Percentiles rank a stretch among this genome's conserved stretches.
Evolutionary conservation across 2,888 invertebrate genomes (phyloP).

Genomic region (Sinelater perroti): DNA sequence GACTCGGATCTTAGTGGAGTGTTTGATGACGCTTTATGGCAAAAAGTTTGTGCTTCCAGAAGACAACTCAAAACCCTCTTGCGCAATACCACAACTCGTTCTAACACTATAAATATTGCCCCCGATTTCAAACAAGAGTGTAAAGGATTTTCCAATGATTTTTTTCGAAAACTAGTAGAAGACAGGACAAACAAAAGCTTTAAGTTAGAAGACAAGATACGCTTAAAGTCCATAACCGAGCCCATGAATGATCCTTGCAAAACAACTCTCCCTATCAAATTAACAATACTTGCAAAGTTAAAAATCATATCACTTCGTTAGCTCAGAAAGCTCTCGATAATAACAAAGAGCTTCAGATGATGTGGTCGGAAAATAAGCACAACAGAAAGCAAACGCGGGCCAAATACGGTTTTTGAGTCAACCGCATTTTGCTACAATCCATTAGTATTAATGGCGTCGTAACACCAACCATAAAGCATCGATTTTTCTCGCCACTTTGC

Average conservation of each 20-base stretch:
- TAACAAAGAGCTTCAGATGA: constrained; percentile 91
- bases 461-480: too few species aligned
- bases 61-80: too few species aligned
- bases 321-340: constrained; percentile 94
- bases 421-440: too few species aligned
- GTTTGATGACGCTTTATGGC: too few species aligned
- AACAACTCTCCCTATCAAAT: constrained; percentile 65
- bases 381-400: constrained; percentile 89
- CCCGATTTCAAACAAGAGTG: constrained; percentile 56
- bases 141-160: constrained; percentile 68
- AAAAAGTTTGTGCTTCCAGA: too few species aligned
- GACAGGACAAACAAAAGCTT: constrained; percentile 82
- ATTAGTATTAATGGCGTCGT: too few species aligned
- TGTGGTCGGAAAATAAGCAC: constrained; percentile 90
- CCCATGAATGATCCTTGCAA: constrained; percentile 66
- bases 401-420: constrained; percentile 29
- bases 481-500: not conserved
- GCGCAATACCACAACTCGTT: too few species aligned
- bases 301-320: constrained; percentile 96
- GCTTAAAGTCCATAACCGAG: constrained; percentile 79
- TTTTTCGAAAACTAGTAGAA: constrained; percentile 72
- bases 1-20: too few species aligned
- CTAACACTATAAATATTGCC: constrained; percentile 59
- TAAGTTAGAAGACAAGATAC: constrained; percentile 80
- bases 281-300: constrained; percentile 70